These are phyloP conservation scores for Lysiphlebus fabarum DNA, from an alignment of 1,140 invertebrate genomes.

Conservation along the genomic window DNA sequence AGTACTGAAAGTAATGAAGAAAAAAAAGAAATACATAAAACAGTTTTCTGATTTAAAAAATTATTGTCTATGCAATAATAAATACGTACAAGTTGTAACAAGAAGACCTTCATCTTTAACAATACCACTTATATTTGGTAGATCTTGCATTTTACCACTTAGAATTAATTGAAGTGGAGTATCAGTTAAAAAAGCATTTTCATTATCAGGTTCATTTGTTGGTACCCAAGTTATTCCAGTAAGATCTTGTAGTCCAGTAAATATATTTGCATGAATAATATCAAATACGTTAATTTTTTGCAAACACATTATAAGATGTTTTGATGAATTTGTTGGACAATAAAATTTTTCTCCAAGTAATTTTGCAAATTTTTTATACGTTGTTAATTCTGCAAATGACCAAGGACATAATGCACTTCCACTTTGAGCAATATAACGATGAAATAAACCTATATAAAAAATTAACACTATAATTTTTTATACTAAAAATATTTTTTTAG, in stretches of 20 bases:
- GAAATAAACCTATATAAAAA: conserved; percentile 54
- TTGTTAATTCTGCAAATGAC: conserved; percentile 41
- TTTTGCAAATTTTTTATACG: conserved; percentile 15
- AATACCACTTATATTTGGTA: conserved; percentile 24
- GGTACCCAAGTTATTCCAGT: conserved; percentile 21
- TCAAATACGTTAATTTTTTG: conserved; percentile 5
- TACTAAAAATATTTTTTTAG: not conserved
- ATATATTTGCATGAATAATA: conserved; percentile 13
- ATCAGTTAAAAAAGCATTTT: conserved; percentile 26
- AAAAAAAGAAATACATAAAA: conserved; percentile 8
- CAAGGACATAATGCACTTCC: conserved; percentile 63
- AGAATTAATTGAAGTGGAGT: conserved; percentile 21
- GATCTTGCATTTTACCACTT: conserved; percentile 18
- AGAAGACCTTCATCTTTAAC: conserved; percentile 24
- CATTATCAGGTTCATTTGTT: conserved; percentile 19
- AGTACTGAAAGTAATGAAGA: conserved; percentile 12
- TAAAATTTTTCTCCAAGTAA: conserved; percentile 18
- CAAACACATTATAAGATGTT: conserved; percentile 23
- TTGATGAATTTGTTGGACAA: conserved; percentile 22
- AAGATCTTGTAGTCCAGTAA: conserved; percentile 6
- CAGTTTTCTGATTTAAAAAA: not conserved
- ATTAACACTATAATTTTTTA: not conserved
- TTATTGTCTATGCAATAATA: not conserved
- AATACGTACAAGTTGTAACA: conserved; percentile 17
- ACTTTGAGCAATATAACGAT: conserved; percentile 59